Conservation (phyloP, 2,888 invertebrate genomes). For the Pelosia muscerda region DNA sequence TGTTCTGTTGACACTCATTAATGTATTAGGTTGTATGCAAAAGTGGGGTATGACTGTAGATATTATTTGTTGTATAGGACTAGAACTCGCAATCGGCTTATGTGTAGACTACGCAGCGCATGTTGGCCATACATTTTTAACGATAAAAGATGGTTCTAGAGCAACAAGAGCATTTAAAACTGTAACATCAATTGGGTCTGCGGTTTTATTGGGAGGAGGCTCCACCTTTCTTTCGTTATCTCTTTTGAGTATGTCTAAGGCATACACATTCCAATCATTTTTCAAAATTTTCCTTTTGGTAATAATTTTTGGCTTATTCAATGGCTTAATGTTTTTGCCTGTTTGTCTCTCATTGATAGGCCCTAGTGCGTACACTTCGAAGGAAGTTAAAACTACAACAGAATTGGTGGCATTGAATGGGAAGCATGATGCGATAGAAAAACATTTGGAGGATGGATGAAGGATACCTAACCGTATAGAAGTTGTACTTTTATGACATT, state of each 20-base stretch:
- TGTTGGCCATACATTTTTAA: constrained; percentile 93
- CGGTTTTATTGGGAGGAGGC: constrained; percentile 92
- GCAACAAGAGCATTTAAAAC: constrained; percentile 88
- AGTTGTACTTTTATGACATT: neutral
- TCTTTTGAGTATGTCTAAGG: constrained; percentile 90
- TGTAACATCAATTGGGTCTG: constrained; percentile 91
- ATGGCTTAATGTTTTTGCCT: constrained; percentile 92
- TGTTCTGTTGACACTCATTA: constrained; percentile 90
- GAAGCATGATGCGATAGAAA: constrained; percentile 58
- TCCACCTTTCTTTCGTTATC: constrained; percentile 92
- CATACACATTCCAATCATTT: constrained; percentile 92
- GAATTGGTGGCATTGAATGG: constrained; percentile 76
- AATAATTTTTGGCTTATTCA: constrained; percentile 92
- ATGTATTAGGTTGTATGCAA: constrained; percentile 93
- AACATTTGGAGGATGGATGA: constrained; percentile 51
- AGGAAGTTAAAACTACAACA: constrained; percentile 53
- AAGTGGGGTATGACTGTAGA: constrained; percentile 94
- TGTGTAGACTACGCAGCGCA: constrained; percentile 95
- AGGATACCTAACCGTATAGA: neutral
- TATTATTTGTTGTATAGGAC: constrained; percentile 92
- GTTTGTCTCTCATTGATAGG: constrained; percentile 91
- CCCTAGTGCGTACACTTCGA: constrained; percentile 83
- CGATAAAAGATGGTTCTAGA: constrained; percentile 82
- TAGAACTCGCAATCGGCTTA: constrained; percentile 93
- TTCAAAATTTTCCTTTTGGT: constrained; percentile 92